Conservation (phyloP, 2,113 vertebrate genomes). For the Notarius lentiginosus region DNA sequence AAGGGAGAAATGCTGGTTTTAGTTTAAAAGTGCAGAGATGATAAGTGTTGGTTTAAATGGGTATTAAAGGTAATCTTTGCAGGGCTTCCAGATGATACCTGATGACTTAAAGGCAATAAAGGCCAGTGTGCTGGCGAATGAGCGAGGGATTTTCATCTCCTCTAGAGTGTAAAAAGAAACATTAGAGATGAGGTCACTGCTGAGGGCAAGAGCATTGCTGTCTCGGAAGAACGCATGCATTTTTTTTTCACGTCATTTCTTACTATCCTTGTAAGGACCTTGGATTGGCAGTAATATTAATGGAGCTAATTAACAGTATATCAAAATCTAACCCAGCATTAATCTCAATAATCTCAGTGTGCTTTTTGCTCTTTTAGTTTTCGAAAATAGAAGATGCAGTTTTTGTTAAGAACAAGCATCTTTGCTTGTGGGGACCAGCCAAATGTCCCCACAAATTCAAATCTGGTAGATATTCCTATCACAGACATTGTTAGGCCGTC, state of each 20-base stretch:
- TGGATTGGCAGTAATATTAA: conserved; percentile 8
- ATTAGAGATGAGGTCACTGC: conserved; percentile 39
- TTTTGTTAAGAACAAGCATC: neutral
- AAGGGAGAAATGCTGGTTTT: neutral
- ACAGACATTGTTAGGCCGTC: neutral
- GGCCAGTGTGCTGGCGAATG: conserved; percentile 33
- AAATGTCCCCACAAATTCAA: neutral
- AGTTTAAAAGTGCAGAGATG: neutral
- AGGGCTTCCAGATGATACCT: conserved; percentile 23
- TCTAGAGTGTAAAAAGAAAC: conserved; percentile 28
- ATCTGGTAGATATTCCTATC: neutral
- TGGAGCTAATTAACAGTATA: neutral
- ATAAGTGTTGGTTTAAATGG: conserved; percentile 9
- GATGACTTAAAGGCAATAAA: conserved; percentile 32
- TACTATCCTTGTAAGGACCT: conserved; percentile 2
- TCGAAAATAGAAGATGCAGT: neutral
- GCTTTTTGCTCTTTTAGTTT: neutral
- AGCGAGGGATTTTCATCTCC: conserved; percentile 43
- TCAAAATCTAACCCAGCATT: neutral
- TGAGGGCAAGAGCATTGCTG: conserved; percentile 35
- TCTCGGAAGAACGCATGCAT: conserved; percentile 29
- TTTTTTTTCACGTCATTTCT: neutral
- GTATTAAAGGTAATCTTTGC: conserved; percentile 24
- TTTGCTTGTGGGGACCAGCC: neutral
- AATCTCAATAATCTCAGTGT: neutral